Evolutionary conservation across 2,113 vertebrate genomes (phyloP), one percentile per base, ranked within the genome.

Genomic region (Cranoglanis bouderius): DNA sequence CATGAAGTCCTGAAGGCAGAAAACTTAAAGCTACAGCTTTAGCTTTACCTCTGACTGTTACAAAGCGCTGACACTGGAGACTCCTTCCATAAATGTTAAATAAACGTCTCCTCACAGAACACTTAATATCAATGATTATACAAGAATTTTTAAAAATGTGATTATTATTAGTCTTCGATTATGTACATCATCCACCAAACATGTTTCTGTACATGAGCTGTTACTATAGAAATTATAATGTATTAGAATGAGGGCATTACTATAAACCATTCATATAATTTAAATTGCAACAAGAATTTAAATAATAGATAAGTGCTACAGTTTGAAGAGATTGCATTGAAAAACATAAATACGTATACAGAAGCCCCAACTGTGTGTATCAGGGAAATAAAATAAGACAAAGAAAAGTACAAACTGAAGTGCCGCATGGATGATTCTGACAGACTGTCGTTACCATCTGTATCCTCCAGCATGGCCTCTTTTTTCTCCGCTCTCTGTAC

Each of bases 401-500:
- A 67, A 85, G 87, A 43, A 32, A 88, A 85, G 86, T 86, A 40
- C 9, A 49, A 78, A 88, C 87, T 91, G 88, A 88, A 70, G 89
- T 87, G 87, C 49, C 46, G 35, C 81, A 85, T 88, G 65, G 78
- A 91, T 78, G 81, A 88, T 85, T 85, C 84, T 88, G 88, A 92
- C 89, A 88, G 81, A 82, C 90, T 92, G 74, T 85, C 82, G 87
- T 92, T 85, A 90, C 82, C 87, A 83, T 91, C 89, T 89, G 84
- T 90, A 82, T 55, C 82, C 83, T 90, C 86, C 89, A 51, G 84
- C 89, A 13, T 10, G 0, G 38, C 61, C 43, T 51, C 74, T 80
- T 49, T 57, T n/a, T 81, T 80, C 84, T 82, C 85, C 46, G 26
- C 70, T 75, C 59, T 93, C 85, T 93, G 90, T 94, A 93, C 92